Evolutionary conservation across 2,113 vertebrate species (phyloP), one percentile per base, ranked within the genome.

Genomic region (Poeciliopsis retropinna): DNA sequence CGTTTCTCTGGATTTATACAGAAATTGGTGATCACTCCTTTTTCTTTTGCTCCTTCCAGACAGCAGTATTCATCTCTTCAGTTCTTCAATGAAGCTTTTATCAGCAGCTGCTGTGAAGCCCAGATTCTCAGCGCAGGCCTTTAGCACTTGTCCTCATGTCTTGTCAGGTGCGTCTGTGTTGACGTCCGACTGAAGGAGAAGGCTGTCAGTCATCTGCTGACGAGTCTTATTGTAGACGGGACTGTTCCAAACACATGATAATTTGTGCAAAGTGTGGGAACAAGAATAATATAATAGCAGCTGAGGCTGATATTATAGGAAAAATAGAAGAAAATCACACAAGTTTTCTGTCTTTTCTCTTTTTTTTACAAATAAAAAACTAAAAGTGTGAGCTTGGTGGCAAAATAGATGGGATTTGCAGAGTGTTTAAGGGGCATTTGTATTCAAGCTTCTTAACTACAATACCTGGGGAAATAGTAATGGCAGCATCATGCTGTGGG

Each of bases 151-250:
- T 64, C 54, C 62, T 64, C 70, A 63, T 54, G 60, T 39, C 67
- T 28, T 57, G 44, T 72, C 61, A 81, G 51, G 47, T 44, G 66
- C 68, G 64, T 63, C 72, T 28, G 30, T 69, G 74, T 78, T 79
- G 62, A 44, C 66, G 37, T 54, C 60, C 62, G 47, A 76, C 62
- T 67, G 60, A 75, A 76, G 47, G 27, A 64, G 41, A 64, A 62
- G 39, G 8, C 72, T 79, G 72, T 79, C 74, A 80, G n/a, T 86
- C 77, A 77, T 47, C 32, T 0, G 60, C 67, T 83, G 30, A 86
- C n/a, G 29, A 60, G 64, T 19, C 28, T 71, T 31, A 13, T 60
- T 78, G 32, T 25, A 84, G 80, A 41, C 30, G 34, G 2, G 29
- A 12, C 64, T 37, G 28, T 75, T 44, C 13, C 39, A 61, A 61